These are phyloP conservation scores for Menidia menidia DNA, from an alignment of 2,797 vertebrate species.

Conservation along the genomic window DNA sequence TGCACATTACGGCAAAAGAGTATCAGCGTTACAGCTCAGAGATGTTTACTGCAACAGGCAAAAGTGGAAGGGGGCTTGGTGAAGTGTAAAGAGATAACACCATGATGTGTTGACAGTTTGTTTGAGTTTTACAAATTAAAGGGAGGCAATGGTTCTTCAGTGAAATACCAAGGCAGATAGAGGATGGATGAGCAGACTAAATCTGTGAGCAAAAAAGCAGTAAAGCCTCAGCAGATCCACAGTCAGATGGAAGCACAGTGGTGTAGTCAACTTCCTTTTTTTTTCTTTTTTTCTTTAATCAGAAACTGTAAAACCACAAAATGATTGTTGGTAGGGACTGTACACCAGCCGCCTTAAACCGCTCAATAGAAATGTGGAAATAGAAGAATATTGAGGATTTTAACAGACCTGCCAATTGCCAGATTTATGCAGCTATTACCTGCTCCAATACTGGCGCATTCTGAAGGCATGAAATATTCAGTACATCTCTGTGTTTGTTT, in stretches of 20 bases:
- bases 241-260: conserved; percentile 5
- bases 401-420: neutral
- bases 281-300: neutral
- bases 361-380: neutral
- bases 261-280: neutral
- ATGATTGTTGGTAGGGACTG: neutral
- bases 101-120: conserved; percentile 62
- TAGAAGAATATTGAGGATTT: neutral
- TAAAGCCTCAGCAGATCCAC: conserved; percentile 11
- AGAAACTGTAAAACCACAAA: neutral
- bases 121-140: conserved; percentile 64
- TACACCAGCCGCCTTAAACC: neutral
- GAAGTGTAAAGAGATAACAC: conserved; percentile 63
- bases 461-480: neutral
- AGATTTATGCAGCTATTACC: conserved; percentile 4
- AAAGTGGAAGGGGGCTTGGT: conserved; percentile 46
- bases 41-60: conserved; percentile 63
- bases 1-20: conserved; percentile 55
- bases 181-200: conserved; percentile 33
- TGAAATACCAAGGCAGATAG: conserved; percentile 51
- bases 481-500: neutral
- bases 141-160: conserved; percentile 39
- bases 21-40: conserved; percentile 56
- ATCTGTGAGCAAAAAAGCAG: conserved; percentile 19
- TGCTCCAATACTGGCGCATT: neutral